These are phyloP conservation scores for Cheumatopsyche charites DNA, from an alignment of 1,140 invertebrate genomes.

Conservation along the genomic window DNA sequence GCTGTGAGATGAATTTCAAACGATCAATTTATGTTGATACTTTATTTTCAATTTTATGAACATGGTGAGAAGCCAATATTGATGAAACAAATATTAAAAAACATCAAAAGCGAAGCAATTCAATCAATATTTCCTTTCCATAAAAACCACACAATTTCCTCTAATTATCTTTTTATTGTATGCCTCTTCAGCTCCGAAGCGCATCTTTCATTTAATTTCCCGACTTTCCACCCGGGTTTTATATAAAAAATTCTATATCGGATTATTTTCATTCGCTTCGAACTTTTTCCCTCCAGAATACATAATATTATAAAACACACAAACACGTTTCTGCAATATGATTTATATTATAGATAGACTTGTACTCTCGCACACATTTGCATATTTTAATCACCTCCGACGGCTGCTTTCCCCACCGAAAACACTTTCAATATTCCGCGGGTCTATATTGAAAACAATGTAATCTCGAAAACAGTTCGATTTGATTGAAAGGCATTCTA, in stretches of 20 bases:
- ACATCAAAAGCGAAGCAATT: too few species aligned
- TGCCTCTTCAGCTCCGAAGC: too few species aligned
- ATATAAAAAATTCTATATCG: background rate
- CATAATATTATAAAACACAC: background rate
- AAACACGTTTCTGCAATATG: background rate
- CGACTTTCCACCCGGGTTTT: background rate
- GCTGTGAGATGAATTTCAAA: too few species aligned
- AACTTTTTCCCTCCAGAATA: background rate
- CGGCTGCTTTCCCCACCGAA: background rate
- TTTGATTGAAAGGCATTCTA: conserved; percentile 10
- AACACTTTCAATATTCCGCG: conserved; percentile 11
- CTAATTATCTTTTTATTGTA: too few species aligned
- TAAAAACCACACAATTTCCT: too few species aligned
- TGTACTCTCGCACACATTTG: background rate
- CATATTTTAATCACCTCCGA: conserved; percentile 10
- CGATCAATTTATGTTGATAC: too few species aligned
- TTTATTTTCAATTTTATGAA: too few species aligned
- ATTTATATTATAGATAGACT: background rate
- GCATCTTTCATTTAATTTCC: too few species aligned
- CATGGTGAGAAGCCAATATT: too few species aligned
- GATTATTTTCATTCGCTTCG: conserved; percentile 1
- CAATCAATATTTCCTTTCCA: too few species aligned
- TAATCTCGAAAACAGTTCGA: conserved; percentile 16
- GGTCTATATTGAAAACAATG: conserved; percentile 7
- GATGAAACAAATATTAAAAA: too few species aligned